Percentiles rank a stretch among this genome's conserved stretches.
Conservation (phyloP, 2,797 vertebrate species). For the Babyrousa celebensis region DNA sequence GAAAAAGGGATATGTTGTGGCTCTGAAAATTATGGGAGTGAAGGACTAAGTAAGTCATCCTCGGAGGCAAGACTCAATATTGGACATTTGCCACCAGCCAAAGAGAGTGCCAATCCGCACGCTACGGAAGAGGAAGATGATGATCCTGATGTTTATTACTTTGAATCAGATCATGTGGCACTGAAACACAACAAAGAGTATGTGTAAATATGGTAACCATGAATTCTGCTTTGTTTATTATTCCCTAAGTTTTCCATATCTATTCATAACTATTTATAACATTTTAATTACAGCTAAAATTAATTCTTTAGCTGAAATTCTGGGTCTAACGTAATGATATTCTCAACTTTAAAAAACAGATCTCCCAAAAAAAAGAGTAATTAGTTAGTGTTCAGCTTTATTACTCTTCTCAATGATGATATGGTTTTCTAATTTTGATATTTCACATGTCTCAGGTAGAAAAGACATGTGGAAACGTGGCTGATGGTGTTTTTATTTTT, state of each 20-base stretch:
- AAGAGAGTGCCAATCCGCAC: constrained; percentile 93
- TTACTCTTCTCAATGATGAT: constrained; percentile 28
- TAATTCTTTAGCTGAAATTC: constrained; percentile 72
- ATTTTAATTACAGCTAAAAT: constrained; percentile 79
- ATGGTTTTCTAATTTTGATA: constrained; percentile 80
- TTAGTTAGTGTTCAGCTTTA: not conserved
- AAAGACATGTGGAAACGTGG: constrained; percentile 30
- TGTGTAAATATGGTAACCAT: constrained; percentile 95
- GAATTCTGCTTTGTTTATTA: constrained; percentile 92
- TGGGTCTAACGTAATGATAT: constrained; percentile 38
- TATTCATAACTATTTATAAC: constrained; percentile 64
- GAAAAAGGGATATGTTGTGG: constrained; percentile 89
- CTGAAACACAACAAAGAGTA: constrained; percentile 99
- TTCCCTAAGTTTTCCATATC: constrained; percentile 72
- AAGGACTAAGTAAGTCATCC: constrained; percentile 89
- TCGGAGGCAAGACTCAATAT: constrained; percentile 89
- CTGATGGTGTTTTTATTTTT: not conserved
- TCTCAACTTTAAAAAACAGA: constrained; percentile 53
- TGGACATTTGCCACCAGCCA: constrained; percentile 92
- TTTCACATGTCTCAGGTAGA: constrained; percentile 70
- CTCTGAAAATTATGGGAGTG: constrained; percentile 89
- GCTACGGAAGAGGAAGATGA: constrained; percentile 96
- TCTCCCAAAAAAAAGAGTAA: not conserved
- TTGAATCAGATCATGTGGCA: constrained; percentile 99
- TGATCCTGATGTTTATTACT: constrained; percentile 99